Conservation (phyloP, 2,888 invertebrate genomes). For the Eurytoma californica region DNA sequence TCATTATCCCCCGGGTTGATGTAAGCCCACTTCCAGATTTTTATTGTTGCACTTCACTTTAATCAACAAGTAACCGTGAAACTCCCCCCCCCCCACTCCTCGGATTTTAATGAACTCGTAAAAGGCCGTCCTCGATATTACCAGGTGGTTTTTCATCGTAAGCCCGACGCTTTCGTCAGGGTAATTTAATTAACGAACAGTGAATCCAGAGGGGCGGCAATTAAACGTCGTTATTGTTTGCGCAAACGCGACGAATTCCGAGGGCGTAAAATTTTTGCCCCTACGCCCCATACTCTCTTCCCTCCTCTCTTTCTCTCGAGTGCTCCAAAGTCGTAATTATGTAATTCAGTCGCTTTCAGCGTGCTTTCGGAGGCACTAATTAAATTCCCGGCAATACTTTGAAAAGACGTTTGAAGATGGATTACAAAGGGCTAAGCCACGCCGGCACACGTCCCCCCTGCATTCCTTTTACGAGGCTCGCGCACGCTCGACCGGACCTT, state of each 20-base stretch:
- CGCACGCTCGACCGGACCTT: too few species aligned
- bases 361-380: slow-evolving; percentile 24
- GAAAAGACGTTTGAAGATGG: slow-evolving; percentile 47
- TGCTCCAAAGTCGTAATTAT: slow-evolving; percentile 32
- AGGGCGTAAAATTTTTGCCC: slow-evolving; percentile 11
- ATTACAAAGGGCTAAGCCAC: slow-evolving; percentile 52
- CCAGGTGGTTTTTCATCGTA: neutral
- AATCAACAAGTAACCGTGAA: too few species aligned
- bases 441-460: slow-evolving; percentile 10
- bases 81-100: too few species aligned
- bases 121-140: too few species aligned
- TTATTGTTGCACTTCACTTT: too few species aligned
- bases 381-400: slow-evolving; percentile 42
- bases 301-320: too few species aligned
- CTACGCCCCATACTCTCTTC: neutral
- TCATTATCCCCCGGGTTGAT: neutral
- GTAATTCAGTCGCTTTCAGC: neutral
- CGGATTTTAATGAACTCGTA: too few species aligned
- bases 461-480: too few species aligned
- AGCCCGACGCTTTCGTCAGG: neutral
- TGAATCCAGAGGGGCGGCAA: neutral
- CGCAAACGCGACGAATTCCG: neutral
- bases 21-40: too few species aligned
- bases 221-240: neutral
- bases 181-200: slow-evolving; percentile 27